Base-by-base conservation (phyloP, 2,888 invertebrate species). In the Maniola hyperantus region DNA sequence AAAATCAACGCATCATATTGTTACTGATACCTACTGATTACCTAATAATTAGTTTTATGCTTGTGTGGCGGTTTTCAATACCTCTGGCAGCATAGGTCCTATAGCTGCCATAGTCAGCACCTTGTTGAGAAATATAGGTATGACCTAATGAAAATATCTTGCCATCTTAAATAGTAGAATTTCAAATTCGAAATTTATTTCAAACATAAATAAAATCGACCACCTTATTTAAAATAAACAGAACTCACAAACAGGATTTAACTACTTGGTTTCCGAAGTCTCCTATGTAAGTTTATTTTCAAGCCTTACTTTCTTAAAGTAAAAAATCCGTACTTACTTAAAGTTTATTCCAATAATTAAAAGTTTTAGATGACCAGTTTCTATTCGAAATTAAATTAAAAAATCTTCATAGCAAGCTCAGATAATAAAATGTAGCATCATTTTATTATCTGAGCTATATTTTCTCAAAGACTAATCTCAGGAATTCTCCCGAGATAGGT, bases 281-380 rank as follows among this genome's bases (percentile, higher is more conserved):
- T 36, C 15, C 15, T 1, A 36, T 34, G 8, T 54, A 36, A 36
- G 54, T 54, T 54, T 54, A 54, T 54, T 11, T 54, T 54, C 36
- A 54, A 54, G 54, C 18, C 10, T 36, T 36, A 54, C 36, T 54
- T 53, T 53, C 34, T 34, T 34, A 34, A 34, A n/a, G n/a, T n/a
- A n/a, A n/a, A n/a, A n/a, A n/a, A n/a, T n/a, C 55, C 20, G 10
- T 39, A 55, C 18, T 18, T 55, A 55, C 18, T 18, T 18, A 10
- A 11, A 55, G 55, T 55, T 55, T 39, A 39, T 55, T 55, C 39
- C 18, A 39, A 55, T 18, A 39, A 39, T 36, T 54, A 55, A 54
- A 55, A 39, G 39, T 55, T 55, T 39, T 13, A 18, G 39, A 55
- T 55, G 55, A 36, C 39, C 55, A 55, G 18, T 39, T 55, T 55